phyloP scores from a whole-genome alignment of 1,140 invertebrate genomes.

The Eueides isabella region DNA sequence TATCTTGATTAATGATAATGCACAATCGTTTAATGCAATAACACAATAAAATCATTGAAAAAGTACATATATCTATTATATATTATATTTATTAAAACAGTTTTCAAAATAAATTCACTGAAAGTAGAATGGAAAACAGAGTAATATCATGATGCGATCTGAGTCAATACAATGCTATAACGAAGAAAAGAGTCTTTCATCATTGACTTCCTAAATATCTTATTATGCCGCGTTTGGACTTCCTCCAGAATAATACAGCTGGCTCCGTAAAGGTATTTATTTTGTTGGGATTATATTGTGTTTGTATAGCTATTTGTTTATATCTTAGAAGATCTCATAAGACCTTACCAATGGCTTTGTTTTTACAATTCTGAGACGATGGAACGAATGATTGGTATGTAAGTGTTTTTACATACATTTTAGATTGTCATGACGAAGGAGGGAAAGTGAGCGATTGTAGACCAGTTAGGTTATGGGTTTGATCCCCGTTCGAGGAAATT shows the following conservation, averaged over 20 bases:
- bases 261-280: conserved; percentile 1
- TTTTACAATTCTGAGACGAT: background rate
- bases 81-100: too few relatives aligned
- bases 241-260: background rate
- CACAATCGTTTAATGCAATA: too few relatives aligned
- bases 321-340: background rate
- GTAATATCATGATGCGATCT: too few relatives aligned
- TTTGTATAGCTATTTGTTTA: background rate
- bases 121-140: background rate
- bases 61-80: too few relatives aligned
- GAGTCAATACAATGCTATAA: background rate
- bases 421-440: too few relatives aligned
- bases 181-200: background rate
- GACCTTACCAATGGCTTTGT: background rate
- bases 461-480: too few relatives aligned
- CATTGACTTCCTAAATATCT: background rate
- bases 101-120: too few relatives aligned
- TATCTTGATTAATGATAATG: too few relatives aligned
- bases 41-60: too few relatives aligned
- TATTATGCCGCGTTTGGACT: background rate
- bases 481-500: too few relatives aligned
- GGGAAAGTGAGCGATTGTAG: too few relatives aligned
- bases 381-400: background rate
- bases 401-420: background rate
- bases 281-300: background rate